Conservation (phyloP, 2,797 vertebrate genomes). For the Mus caroli region DNA sequence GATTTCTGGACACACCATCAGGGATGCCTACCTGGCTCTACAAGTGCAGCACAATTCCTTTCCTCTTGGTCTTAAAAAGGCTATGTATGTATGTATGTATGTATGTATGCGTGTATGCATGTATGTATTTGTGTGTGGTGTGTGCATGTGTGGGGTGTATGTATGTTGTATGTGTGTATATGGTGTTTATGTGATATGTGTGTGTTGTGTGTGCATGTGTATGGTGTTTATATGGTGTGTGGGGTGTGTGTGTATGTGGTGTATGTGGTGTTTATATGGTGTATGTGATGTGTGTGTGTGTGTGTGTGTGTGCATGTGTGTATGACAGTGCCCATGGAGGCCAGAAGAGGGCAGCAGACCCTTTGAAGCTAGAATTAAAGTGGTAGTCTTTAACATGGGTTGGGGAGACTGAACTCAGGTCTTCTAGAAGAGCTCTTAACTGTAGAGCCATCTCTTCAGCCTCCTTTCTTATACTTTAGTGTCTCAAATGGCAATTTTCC, state of each 20-base stretch:
- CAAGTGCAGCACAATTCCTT: not conserved
- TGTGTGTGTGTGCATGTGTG: no score
- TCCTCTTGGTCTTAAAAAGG: not conserved
- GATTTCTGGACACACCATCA: not conserved
- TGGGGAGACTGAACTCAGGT: no score
- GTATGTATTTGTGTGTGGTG: not conserved
- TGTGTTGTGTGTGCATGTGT: no score
- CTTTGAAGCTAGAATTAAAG: not conserved
- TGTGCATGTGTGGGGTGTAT: not conserved
- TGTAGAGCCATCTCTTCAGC: not conserved
- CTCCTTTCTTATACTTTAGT: not conserved
- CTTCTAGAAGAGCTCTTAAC: not conserved
- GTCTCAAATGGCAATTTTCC: not conserved
- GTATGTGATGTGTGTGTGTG: not conserved
- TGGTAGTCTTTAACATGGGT: not conserved
- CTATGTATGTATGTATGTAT: not conserved
- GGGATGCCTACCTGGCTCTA: not conserved
- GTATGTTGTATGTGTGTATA: no score
- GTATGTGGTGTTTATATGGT: no score
- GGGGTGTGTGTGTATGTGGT: not conserved
- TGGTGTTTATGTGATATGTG: no score
- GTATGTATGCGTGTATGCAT: not conserved
- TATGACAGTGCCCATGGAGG: no score
- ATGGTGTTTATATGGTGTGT: no score
- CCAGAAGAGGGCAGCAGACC: no score